A percentile compares a stretch with the other conserved stretches of the same genome.
These are phyloP conservation scores for Euglossa dilemma DNA, from an alignment of 1,140 invertebrate species.

Conservation along the genomic window DNA sequence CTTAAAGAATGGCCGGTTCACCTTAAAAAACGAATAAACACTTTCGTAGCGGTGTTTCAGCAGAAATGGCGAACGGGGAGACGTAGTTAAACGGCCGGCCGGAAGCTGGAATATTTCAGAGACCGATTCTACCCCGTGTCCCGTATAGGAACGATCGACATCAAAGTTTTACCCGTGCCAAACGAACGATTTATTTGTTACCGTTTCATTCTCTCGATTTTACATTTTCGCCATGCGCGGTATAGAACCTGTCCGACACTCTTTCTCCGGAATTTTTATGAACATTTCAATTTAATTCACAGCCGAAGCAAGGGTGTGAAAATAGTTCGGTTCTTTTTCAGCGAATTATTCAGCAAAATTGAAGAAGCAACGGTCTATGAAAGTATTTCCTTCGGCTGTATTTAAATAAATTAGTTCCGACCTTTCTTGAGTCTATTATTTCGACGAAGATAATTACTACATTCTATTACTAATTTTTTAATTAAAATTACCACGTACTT, in stretches of 20 bases:
- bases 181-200: background rate
- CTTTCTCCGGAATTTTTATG: background rate
- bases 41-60: conserved; percentile 15
- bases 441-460: too few relatives aligned
- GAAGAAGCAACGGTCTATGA: too few relatives aligned
- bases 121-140: background rate
- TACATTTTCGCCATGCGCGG: background rate
- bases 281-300: background rate
- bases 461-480: too few relatives aligned
- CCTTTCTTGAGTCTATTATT: too few relatives aligned
- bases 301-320: too few relatives aligned
- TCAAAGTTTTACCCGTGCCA: background rate
- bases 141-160: background rate
- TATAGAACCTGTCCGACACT: background rate
- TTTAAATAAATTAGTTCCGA: too few relatives aligned
- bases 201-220: background rate
- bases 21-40: conserved; percentile 39
- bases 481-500: too few relatives aligned
- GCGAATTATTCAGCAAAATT: too few relatives aligned
- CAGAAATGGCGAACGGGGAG: background rate
- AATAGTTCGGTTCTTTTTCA: too few relatives aligned
- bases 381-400: too few relatives aligned
- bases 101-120: background rate
- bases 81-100: background rate
- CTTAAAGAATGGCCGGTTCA: conserved; percentile 23